phyloP scores from a whole-genome alignment of 2,797 vertebrate species.

The Sciaenops ocellatus region DNA sequence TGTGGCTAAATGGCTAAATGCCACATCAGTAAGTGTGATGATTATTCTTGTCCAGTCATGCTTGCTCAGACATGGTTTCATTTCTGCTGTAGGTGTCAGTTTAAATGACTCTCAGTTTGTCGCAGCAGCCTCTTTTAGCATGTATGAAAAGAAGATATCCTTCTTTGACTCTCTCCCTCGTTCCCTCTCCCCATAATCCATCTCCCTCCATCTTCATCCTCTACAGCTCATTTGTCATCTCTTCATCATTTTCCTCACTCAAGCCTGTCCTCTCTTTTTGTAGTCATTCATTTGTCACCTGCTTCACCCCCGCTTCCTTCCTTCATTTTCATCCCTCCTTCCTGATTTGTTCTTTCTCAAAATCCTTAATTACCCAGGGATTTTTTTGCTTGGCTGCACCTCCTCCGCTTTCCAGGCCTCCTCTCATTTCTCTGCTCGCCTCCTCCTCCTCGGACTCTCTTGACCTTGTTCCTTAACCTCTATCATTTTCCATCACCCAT shows the following conservation, averaged over 20 bases:
- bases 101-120: constrained; percentile 66
- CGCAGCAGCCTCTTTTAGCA: constrained; percentile 32
- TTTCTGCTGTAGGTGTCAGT: constrained; percentile 69
- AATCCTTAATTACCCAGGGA: constrained; percentile 60
- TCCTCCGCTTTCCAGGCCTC: constrained; percentile 51
- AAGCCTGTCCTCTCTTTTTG: background rate
- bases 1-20: constrained; percentile 54
- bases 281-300: constrained; percentile 15
- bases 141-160: constrained; percentile 26
- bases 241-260: background rate
- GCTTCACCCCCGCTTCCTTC: constrained; percentile 22
- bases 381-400: constrained; percentile 69
- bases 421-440: constrained; percentile 57
- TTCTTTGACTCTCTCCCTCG: background rate
- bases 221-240: constrained; percentile 28
- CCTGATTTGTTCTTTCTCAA: constrained; percentile 44
- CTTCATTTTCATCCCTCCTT: constrained; percentile 25
- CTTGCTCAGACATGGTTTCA: constrained; percentile 60
- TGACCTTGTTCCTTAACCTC: constrained; percentile 65
- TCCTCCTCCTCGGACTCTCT: constrained; percentile 28
- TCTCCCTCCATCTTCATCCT: constrained; percentile 12
- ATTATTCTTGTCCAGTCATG: constrained; percentile 70
- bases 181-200: constrained; percentile 5
- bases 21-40: constrained; percentile 56
- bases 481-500: constrained; percentile 62